Percentiles rank a stretch among this genome's conserved stretches.
These are phyloP conservation scores for Lonchura striata DNA, from an alignment of 2,113 vertebrate species.

Conservation along the genomic window DNA sequence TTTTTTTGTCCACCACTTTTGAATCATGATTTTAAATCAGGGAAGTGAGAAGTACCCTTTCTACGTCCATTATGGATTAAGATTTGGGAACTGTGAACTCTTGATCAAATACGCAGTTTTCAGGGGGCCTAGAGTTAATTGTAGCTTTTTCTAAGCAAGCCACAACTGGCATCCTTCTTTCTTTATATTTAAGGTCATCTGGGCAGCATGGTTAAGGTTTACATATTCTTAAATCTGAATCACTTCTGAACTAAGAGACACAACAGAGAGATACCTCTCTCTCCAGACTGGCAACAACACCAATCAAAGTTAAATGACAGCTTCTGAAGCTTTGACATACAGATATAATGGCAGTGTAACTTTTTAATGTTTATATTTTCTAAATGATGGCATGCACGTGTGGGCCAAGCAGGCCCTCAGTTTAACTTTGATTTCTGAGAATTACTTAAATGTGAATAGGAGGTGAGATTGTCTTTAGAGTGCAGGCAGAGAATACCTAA, in stretches of 20 bases:
- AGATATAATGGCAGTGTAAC: not conserved
- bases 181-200: not conserved
- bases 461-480: not conserved
- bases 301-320: not conserved
- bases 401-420: not conserved
- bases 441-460: not conserved
- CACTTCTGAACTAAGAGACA: not conserved
- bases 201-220: not conserved
- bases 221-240: not conserved
- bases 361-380: not conserved
- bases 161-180: not conserved
- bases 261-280: not conserved
- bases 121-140: not conserved
- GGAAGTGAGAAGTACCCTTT: not conserved
- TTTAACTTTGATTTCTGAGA: not conserved
- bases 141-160: not conserved
- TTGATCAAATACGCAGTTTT: not conserved
- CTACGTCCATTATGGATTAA: not conserved
- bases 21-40: not conserved
- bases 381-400: not conserved
- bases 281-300: not conserved
- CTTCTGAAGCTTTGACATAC: not conserved
- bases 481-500: not conserved
- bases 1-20: not conserved
- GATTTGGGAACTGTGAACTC: not conserved